Conservation (phyloP, 2,113 vertebrate species). For the Vidua macroura region DNA sequence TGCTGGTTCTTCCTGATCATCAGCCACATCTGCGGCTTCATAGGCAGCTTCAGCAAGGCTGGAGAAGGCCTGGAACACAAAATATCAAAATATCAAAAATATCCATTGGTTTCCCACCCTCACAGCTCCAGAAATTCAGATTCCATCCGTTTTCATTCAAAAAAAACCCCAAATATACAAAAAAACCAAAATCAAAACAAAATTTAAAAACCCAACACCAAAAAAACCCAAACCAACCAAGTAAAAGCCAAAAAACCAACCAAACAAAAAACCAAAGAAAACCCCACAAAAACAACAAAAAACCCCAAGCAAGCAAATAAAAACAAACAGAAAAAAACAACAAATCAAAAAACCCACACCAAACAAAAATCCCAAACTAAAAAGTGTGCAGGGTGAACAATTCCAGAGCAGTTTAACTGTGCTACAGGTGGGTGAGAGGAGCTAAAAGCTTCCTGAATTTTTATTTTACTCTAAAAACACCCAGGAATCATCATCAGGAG, state of each 20-base stretch:
- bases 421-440: neutral
- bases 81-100: neutral
- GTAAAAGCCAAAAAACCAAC: no score
- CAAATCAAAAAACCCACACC: neutral
- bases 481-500: neutral
- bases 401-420: neutral
- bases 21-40: slow-evolving; percentile 93
- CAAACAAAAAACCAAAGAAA: no score
- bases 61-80: slow-evolving; percentile 86
- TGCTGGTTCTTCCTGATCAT: slow-evolving; percentile 94
- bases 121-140: neutral
- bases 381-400: neutral
- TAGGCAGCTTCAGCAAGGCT: slow-evolving; percentile 97
- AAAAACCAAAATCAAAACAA: neutral
- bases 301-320: no score
- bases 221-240: neutral
- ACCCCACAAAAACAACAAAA: no score
- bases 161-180: no score
- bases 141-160: neutral
- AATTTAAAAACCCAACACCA: neutral
- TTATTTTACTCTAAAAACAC: neutral
- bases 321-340: no score
- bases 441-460: neutral
- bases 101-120: neutral
- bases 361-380: neutral